These are phyloP conservation scores for Cancer borealis DNA, from an alignment of 2,888 invertebrate species.

Conservation along the genomic window DNA sequence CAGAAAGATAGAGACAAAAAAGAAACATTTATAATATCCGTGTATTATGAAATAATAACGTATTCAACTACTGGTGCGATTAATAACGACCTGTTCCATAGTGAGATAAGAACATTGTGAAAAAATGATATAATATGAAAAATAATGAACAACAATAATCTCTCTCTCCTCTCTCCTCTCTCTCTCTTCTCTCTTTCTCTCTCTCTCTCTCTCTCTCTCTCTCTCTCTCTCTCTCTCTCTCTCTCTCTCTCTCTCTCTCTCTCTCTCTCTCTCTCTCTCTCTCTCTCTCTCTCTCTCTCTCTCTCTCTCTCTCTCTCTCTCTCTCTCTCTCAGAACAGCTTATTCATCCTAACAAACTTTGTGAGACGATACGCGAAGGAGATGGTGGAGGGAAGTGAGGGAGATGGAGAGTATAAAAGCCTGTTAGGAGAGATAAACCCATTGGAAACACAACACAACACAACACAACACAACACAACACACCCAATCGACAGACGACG, in stretches of 20 bases:
- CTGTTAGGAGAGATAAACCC: not conserved
- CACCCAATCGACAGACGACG: not conserved
- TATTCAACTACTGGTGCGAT: too few species aligned
- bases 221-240: too few species aligned
- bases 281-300: not conserved
- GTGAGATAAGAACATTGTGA: too few species aligned
- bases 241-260: conserved; percentile 20
- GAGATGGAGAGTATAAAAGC: not conserved
- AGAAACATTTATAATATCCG: too few species aligned
- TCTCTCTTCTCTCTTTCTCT: not conserved
- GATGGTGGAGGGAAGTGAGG: not conserved
- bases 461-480: not conserved
- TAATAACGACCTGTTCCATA: too few species aligned
- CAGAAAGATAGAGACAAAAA: too few species aligned
- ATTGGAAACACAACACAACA: not conserved
- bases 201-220: too few species aligned
- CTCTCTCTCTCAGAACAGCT: not conserved
- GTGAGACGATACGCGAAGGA: not conserved
- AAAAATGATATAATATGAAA: too few species aligned
- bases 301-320: conserved; percentile 3
- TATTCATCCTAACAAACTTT: conserved; percentile 26
- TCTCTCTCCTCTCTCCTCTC: not conserved
- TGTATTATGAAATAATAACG: too few species aligned
- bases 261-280: conserved; percentile 20
- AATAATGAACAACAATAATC: not conserved